Evolutionary conservation across 2,888 invertebrate genomes (phyloP), one percentile per base, ranked within the genome.

Genomic region (Caenorhabditis sp.): DNA sequence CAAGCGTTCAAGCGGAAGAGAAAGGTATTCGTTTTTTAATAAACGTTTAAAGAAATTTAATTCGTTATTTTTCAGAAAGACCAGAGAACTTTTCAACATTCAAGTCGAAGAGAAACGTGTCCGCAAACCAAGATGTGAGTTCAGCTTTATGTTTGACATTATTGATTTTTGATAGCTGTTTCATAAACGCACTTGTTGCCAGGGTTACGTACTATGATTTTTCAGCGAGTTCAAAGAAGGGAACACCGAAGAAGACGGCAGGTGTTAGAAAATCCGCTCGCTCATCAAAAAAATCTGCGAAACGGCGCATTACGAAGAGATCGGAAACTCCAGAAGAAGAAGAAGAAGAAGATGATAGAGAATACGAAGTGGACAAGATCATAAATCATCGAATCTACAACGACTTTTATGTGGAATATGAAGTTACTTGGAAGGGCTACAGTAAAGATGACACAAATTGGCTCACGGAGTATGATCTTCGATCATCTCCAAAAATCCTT

Each of bases 321-420:
- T 26, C 56, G 25, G 25, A 56, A 26, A 12, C 21, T 17, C 21
- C 21, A 26, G 50, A 25, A 50, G 49, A 17, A 12, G 36, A 36
- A 56, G 25, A 12, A 43, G 52, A 26, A n/a, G n/a, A n/a, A n/a
- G n/a, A n/a, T 17, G 59, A n/a, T 17, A 14, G 26, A 56, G 21
- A 20, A 21, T 17, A 56, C 14, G 43, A 25, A 1, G 21, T 71
- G 25, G 54, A 57, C 14, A 64, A 66, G 26, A 64, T 71, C 14
- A 2, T 64, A 12, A 67, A 61, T 17, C 67, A 71, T 36, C 8
- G 26, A 8, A 14, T 71, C 0, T 71, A 49, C 53, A 52, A 63
- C 36, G 50, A 38, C 10, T 31, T 64, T 52, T 71, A 71, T 8
- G 67, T 71, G 0, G 64, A 71, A 26, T 71, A 71, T 21, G 38